phyloP scores from a whole-genome alignment of 2,797 vertebrate genomes.

The Lacerta agilis region DNA sequence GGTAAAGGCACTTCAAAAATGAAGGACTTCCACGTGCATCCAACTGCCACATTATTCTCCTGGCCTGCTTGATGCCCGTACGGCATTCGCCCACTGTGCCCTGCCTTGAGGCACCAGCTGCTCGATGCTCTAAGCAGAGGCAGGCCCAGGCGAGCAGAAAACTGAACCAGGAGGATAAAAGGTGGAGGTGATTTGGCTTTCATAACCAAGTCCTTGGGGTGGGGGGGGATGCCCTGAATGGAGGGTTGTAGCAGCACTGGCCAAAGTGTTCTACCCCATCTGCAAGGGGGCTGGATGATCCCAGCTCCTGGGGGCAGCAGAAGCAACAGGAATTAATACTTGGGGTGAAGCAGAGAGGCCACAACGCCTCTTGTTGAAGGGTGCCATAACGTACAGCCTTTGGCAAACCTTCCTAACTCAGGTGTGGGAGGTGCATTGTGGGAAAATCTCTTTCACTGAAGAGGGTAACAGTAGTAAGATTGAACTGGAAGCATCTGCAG shows the following conservation, averaged over 20 bases:
- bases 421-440: too few species aligned
- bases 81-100: too few species aligned
- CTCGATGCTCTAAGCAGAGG: neutral
- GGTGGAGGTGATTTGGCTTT: neutral
- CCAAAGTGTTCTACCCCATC: neutral
- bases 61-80: too few species aligned
- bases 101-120: too few species aligned
- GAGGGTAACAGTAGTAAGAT: too few species aligned
- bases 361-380: neutral
- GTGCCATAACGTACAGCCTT: neutral
- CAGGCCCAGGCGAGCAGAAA: neutral
- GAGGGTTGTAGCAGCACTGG: too few species aligned
- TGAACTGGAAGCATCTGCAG: neutral
- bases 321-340: neutral
- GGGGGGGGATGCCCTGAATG: too few species aligned
- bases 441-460: neutral
- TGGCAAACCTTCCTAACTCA: neutral
- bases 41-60: neutral
- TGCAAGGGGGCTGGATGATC: too few species aligned
- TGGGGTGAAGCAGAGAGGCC: neutral
- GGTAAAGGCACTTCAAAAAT: constrained; percentile 70
- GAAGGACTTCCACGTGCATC: constrained; percentile 32
- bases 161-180: neutral
- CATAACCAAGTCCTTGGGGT: too few species aligned
- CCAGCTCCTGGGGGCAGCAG: too few species aligned